Conservation (phyloP, 2,113 vertebrate species). For the Podarcis muralis region DNA sequence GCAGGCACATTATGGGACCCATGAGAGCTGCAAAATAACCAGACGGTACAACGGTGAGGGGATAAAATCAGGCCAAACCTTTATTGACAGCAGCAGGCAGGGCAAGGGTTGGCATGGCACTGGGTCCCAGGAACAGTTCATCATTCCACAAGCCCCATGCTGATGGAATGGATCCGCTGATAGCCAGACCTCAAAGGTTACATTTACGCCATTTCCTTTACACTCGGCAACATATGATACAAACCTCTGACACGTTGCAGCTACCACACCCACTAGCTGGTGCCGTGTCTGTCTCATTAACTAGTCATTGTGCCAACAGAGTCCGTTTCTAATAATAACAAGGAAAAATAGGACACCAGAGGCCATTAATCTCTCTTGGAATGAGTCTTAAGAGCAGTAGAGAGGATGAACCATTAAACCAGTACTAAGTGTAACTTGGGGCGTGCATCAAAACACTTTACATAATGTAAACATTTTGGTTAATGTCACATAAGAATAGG, state of each 20-base stretch:
- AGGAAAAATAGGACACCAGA: neutral
- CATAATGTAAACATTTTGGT: neutral
- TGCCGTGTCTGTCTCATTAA: neutral
- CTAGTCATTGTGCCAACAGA: neutral
- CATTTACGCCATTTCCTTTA: neutral
- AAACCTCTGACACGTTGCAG: neutral
- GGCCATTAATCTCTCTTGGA: neutral
- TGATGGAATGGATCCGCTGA: neutral
- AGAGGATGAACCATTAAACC: neutral
- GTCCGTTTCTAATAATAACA: slow-evolving; percentile 24
- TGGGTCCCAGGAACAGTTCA: too few relatives aligned
- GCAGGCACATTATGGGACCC: too few relatives aligned
- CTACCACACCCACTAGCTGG: neutral
- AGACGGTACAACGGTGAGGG: too few relatives aligned
- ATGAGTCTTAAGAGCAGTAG: neutral
- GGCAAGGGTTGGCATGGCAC: too few relatives aligned
- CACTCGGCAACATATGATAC: neutral
- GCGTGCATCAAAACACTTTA: neutral
- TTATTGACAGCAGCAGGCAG: too few relatives aligned
- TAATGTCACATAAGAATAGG: neutral
- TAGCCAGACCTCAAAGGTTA: neutral
- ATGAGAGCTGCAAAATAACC: too few relatives aligned
- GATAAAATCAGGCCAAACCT: too few relatives aligned
- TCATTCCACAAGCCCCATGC: too few relatives aligned
- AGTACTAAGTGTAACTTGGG: neutral